These are phyloP conservation scores for Portunus trituberculatus DNA, from an alignment of 1,140 invertebrate species.

Conservation along the genomic window DNA sequence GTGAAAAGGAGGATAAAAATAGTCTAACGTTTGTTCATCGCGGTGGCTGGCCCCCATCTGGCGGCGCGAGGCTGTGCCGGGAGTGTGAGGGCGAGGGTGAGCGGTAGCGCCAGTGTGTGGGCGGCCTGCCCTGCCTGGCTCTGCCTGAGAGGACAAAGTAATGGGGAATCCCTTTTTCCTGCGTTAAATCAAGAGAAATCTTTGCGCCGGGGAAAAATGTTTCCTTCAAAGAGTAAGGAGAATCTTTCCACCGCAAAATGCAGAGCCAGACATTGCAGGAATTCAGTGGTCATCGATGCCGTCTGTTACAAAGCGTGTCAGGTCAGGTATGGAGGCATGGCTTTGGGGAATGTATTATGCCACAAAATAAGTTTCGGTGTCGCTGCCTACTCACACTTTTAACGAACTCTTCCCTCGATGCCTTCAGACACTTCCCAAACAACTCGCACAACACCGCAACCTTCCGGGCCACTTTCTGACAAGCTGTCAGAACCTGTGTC, in stretches of 20 bases:
- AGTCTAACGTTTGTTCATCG: background rate
- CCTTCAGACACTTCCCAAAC: background rate
- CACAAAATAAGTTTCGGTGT: background rate
- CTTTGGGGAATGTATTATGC: background rate
- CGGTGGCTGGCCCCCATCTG: background rate
- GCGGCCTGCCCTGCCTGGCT: too few species aligned
- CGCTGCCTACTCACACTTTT: background rate
- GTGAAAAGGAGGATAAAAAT: constrained; percentile 2
- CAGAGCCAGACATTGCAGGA: too few species aligned
- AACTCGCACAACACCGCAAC: constrained; percentile 18
- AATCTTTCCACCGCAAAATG: too few species aligned
- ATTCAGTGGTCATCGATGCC: too few species aligned
- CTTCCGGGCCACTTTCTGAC: constrained; percentile 6
- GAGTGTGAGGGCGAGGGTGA: too few species aligned
- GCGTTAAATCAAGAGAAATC: too few species aligned
- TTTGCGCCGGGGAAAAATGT: background rate
- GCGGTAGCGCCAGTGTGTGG: too few species aligned
- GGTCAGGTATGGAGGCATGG: background rate
- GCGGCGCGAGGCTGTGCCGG: background rate
- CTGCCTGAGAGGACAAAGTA: too few species aligned
- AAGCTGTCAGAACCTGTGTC: constrained; percentile 2
- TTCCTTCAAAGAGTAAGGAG: background rate
- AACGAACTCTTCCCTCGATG: constrained; percentile 1
- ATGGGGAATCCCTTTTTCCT: too few species aligned
- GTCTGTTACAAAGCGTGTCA: too few species aligned